Conservation (phyloP, 2,113 vertebrate genomes). For the Bagarius yarrelli region DNA sequence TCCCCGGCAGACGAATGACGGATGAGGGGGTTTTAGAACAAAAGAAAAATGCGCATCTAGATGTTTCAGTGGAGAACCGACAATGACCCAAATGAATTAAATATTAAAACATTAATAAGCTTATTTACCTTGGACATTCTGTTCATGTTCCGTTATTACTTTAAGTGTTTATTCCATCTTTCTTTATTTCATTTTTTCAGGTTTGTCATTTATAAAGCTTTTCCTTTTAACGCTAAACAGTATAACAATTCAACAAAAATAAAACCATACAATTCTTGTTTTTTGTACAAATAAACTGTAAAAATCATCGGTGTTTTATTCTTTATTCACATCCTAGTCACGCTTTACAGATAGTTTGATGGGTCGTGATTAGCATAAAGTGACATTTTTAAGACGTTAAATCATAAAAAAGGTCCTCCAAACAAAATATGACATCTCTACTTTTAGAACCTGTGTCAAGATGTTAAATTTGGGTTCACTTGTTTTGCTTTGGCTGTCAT, state of each 20-base stretch:
- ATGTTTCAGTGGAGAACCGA: constrained; percentile 12
- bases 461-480: no score
- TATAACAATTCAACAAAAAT: not conserved
- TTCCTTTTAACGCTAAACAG: not conserved
- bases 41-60: constrained; percentile 1
- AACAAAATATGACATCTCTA: no score
- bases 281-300: not conserved
- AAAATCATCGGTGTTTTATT: not conserved
- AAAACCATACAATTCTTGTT: not conserved
- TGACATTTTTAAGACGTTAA: no score
- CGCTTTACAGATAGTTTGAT: not conserved
- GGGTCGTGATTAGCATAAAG: not conserved
- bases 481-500: no score
- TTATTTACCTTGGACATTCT: not conserved
- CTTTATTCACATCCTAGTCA: not conserved
- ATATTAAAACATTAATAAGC: not conserved
- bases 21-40: not conserved
- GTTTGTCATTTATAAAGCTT: not conserved
- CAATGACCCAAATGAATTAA: constrained; percentile 7
- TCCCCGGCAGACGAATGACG: not conserved
- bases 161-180: not conserved
- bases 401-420: no score
- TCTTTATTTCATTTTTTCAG: not conserved
- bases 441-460: no score
- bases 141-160: not conserved